Percentiles rank a stretch among this genome's conserved stretches.
These are phyloP conservation scores for Drosophila ogumai DNA, from an alignment of 1,140 invertebrate species.

Conservation along the genomic window DNA sequence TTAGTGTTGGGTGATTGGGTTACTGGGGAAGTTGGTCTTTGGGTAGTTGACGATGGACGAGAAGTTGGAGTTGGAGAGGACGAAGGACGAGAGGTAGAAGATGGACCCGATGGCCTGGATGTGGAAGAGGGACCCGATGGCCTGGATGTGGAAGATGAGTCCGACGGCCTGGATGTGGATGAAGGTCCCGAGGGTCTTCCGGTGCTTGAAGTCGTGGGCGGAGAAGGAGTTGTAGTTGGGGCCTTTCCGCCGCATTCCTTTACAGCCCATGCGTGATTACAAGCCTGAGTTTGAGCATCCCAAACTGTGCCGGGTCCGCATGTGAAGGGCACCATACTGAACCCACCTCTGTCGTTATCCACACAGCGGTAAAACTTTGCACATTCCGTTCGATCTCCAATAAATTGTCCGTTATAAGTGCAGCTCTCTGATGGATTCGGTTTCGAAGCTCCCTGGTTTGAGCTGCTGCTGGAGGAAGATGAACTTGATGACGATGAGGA, in stretches of 20 bases:
- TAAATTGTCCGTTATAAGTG: conserved; percentile 86
- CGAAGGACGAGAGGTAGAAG: conserved; percentile 16
- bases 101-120: conserved; percentile 5
- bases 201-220: conserved; percentile 13
- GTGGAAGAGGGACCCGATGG: conserved; percentile 1
- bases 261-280: conserved; percentile 86
- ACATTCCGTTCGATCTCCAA: conserved; percentile 87
- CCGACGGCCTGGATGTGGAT: conserved; percentile 2
- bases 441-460: conserved; percentile 18
- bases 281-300: conserved; percentile 87
- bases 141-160: not conserved
- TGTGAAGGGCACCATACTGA: conserved; percentile 87
- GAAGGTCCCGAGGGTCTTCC: not conserved
- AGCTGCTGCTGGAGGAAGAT: conserved; percentile 31
- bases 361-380: conserved; percentile 89
- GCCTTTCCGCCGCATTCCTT: conserved; percentile 53
- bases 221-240: conserved; percentile 29
- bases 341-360: conserved; percentile 86
- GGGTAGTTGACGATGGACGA: conserved; percentile 16
- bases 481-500: conserved; percentile 43
- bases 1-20: conserved; percentile 12
- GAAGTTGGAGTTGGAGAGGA: conserved; percentile 21
- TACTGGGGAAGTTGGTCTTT: conserved; percentile 11
- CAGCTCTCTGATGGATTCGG: conserved; percentile 66
- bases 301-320: conserved; percentile 89